Evolutionary conservation across 2,797 vertebrate genomes (phyloP), one percentile per base, ranked within the genome.

Genomic region (Falco peregrinus): DNA sequence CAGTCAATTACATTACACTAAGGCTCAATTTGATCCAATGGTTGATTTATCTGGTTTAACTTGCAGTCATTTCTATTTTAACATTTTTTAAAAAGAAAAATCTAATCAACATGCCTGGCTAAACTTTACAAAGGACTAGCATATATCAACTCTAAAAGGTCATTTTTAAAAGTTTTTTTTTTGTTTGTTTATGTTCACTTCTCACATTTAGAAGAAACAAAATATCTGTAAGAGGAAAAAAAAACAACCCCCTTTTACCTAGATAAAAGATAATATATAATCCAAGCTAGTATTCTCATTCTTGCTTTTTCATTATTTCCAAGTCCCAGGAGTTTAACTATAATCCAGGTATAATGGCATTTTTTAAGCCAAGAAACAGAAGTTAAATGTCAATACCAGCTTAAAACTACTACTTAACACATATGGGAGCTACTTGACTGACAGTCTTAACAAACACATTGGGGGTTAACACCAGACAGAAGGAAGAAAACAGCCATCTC

Each of bases 341-440:
- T 86, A 96, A 95, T 96, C 89, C 95, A 80, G 54, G 19, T 53
- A 94, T 82, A 96, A 96, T 76, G 59, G 43, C 68, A 81, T 79
- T 94, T 93, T 96, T 94, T 48, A 95, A 76, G 56, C 35, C 73
- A 54, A 86, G 84, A 68, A 87, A 59, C 29, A 70, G 53, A 76
- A 95, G 76, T 75, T 95, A 96, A 93, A 96, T 95, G 84, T 93
- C 87, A 87, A 71, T 50, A 78, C 18, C 69, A 61, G 57, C 56
- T 95, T 93, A 91, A 70, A 93, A 86, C 86, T 92, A 93, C 91
- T 90, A 95, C 87, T 93, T 92, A 94, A 84, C 51, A 65, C 70
- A 63, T 60, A 68, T 25, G 70, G 64, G 83, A 90, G 22, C 45
- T 57, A 31, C 60, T 45, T 84, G 81, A 84, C 67, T 82, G 86